Conservation (phyloP, 2,113 vertebrate species). For the Halichoeres trimaculatus region DNA sequence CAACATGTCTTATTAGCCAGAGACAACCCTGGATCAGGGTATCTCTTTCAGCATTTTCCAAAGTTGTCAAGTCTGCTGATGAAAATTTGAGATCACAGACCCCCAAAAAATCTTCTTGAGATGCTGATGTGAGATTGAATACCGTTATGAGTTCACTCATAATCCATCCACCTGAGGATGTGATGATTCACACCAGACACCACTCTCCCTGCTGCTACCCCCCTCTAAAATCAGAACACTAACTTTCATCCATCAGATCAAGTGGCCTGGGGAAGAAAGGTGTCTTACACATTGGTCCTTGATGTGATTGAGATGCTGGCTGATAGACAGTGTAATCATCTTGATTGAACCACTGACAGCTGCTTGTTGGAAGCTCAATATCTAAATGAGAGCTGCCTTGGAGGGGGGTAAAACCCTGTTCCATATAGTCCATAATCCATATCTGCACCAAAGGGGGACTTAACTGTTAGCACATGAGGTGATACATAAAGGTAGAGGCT, state of each 20-base stretch:
- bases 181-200: slow-evolving; percentile 38
- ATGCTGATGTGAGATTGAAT: background rate
- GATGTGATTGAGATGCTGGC: slow-evolving; percentile 6
- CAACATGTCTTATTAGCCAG: slow-evolving; percentile 7
- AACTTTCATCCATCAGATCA: slow-evolving; percentile 21
- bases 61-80: background rate
- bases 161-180: slow-evolving; percentile 17
- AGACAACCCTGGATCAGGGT: background rate
- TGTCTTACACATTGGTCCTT: background rate
- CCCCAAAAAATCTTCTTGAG: background rate
- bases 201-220: slow-evolving; percentile 12
- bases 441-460: background rate
- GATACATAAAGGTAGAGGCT: background rate
- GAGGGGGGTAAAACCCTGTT: background rate
- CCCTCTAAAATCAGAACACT: background rate
- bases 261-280: background rate
- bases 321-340: slow-evolving; percentile 16
- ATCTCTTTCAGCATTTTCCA: background rate
- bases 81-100: slow-evolving; percentile 10
- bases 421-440: background rate
- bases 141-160: slow-evolving; percentile 11
- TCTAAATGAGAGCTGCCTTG: background rate
- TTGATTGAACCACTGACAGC: slow-evolving; percentile 9
- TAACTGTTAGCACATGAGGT: background rate
- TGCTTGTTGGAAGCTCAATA: slow-evolving; percentile 8